Evolutionary conservation across 2,888 invertebrate genomes (phyloP).

Genomic region (Ceratothoa steindachneri): DNA sequence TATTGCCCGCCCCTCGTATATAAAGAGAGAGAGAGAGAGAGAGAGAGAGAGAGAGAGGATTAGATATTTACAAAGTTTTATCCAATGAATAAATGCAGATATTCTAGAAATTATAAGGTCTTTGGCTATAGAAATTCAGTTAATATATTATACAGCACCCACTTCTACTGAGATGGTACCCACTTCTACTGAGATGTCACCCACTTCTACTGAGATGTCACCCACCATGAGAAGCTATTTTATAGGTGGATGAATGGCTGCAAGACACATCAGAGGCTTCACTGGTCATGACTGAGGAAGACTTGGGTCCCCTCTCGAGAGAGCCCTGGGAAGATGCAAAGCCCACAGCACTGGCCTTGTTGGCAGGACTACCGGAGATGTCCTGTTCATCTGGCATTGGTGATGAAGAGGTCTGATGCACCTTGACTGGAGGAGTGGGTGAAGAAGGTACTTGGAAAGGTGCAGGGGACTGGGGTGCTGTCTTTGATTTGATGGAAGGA

Average conservation of each 20-base stretch:
- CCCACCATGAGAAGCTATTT: no score
- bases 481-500: constrained; percentile 33
- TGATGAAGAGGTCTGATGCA: not conserved
- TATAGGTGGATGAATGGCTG: not conserved
- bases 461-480: constrained; percentile 43
- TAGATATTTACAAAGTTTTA: no score
- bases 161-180: no score
- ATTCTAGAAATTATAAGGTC: no score
- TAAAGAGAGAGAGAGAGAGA: no score
- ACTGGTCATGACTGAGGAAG: not conserved
- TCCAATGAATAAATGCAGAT: no score
- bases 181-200: no score
- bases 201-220: no score
- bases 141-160: no score
- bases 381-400: constrained; percentile 1
- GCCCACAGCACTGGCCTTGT: constrained; percentile 12
- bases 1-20: no score
- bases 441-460: not conserved
- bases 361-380: not conserved
- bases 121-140: no score
- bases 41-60: no score
- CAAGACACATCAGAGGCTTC: not conserved
- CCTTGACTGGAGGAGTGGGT: constrained; percentile 2
- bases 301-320: not conserved
- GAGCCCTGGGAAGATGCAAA: constrained; percentile 12